These are phyloP conservation scores for Odontocolon sp. DNA, from an alignment of 2,888 invertebrate species.

Conservation along the genomic window DNA sequence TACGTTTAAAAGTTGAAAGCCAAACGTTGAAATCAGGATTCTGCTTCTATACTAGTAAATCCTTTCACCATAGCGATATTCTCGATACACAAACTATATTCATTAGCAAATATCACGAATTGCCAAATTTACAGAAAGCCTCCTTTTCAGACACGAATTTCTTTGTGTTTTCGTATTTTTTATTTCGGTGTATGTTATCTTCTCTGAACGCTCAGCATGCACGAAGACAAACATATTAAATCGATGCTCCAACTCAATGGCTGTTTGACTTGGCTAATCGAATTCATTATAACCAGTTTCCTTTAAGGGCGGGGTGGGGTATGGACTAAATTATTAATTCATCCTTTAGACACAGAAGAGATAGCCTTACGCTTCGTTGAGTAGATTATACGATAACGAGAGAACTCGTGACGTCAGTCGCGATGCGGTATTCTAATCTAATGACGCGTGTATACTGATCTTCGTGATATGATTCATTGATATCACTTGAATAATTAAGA, in stretches of 20 bases:
- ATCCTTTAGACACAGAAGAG: neutral
- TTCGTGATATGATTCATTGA: neutral
- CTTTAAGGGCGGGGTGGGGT: neutral
- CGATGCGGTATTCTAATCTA: neutral
- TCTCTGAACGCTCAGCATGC: neutral
- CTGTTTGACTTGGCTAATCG: neutral
- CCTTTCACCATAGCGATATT: too few relatives aligned
- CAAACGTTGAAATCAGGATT: too few relatives aligned
- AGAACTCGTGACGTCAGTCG: neutral
- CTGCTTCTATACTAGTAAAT: too few relatives aligned
- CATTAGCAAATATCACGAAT: too few relatives aligned
- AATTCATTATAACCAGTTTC: constrained; percentile 18
- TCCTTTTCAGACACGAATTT: too few relatives aligned
- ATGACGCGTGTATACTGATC: neutral
- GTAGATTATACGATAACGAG: neutral
- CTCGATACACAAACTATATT: too few relatives aligned
- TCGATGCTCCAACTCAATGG: neutral
- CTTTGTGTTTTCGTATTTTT: too few relatives aligned
- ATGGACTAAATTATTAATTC: neutral
- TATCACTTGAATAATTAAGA: neutral
- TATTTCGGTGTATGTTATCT: neutral
- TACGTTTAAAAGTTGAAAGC: neutral
- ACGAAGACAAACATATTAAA: neutral
- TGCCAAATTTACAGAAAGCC: too few relatives aligned
- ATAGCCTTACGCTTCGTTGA: neutral